phyloP scores from a whole-genome alignment of 2,797 vertebrate genomes.

The Protonibea diacanthus region DNA sequence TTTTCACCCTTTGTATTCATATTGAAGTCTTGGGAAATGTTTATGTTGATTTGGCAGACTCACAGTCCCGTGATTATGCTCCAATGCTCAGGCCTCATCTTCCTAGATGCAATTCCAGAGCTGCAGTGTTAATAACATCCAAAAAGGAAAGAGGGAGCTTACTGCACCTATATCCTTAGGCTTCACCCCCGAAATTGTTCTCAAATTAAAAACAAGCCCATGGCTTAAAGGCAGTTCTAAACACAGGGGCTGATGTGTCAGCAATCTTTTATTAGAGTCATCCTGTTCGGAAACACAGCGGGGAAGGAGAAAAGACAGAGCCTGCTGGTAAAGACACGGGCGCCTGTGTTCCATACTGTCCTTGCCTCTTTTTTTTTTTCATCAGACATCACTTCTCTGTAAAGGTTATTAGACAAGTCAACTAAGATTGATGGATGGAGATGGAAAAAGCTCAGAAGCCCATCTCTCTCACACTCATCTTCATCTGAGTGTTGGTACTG shows the following conservation, averaged over 20 bases:
- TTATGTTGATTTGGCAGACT: conserved; percentile 61
- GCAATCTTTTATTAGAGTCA: conserved; percentile 78
- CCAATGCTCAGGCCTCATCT: conserved; percentile 52
- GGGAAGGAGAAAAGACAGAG: conserved; percentile 35
- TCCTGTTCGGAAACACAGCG: conserved; percentile 71
- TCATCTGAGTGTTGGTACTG: conserved; percentile 68
- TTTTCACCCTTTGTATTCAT: conserved; percentile 53
- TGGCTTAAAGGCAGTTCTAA: conserved; percentile 67
- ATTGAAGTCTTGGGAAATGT: conserved; percentile 53
- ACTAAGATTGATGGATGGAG: conserved; percentile 76
- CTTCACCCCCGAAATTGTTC: conserved; percentile 66
- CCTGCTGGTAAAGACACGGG: conserved; percentile 36
- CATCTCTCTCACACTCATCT: conserved; percentile 77
- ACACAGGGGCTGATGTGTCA: conserved; percentile 79
- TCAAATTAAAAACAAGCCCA: conserved; percentile 81
- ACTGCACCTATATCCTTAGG: conserved; percentile 69
- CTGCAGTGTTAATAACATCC: conserved; percentile 62
- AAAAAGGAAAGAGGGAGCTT: conserved; percentile 64
- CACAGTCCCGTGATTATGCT: conserved; percentile 51
- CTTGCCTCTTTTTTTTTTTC: conserved; percentile 51
- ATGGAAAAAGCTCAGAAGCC: conserved; percentile 66
- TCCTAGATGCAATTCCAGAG: conserved; percentile 56
- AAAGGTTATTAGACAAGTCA: conserved; percentile 77
- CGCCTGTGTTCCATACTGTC: conserved; percentile 37
- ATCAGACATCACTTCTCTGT: conserved; percentile 63